phyloP scores from a whole-genome alignment of 1,140 invertebrate genomes.

The Sinella curviseta region DNA sequence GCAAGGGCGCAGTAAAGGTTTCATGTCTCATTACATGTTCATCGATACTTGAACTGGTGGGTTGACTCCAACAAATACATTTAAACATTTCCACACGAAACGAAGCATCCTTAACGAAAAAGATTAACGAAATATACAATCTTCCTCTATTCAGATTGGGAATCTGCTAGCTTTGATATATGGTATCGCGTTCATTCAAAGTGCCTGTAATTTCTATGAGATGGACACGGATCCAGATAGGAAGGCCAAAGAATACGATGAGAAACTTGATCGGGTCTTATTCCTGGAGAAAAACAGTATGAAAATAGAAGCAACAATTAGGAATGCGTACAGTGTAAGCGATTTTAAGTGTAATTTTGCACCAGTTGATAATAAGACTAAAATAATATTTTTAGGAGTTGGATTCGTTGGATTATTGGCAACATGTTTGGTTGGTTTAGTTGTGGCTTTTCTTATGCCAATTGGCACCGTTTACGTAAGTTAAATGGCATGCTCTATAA shows the following conservation, averaged over 20 bases:
- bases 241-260: not conserved
- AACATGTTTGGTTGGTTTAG: not conserved
- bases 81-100: too few species aligned
- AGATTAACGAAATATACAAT: not conserved
- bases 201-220: not conserved
- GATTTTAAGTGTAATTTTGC: too few species aligned
- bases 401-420: not conserved
- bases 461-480: not conserved
- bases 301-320: too few species aligned
- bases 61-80: too few species aligned
- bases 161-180: not conserved
- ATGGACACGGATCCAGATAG: not conserved
- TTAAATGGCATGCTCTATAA: not conserved
- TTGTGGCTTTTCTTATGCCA: not conserved
- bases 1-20: not conserved
- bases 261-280: not conserved
- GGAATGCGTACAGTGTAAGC: too few species aligned
- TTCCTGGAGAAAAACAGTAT: not conserved
- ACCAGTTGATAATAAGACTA: too few species aligned
- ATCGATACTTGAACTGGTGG: not conserved
- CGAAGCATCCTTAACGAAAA: too few species aligned
- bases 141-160: not conserved
- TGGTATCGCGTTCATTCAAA: not conserved
- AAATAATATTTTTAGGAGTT: too few species aligned
- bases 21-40: not conserved